Evolutionary conservation across 2,888 invertebrate species (phyloP), one percentile per base, ranked within the genome.

Genomic region (Antitype chi): DNA sequence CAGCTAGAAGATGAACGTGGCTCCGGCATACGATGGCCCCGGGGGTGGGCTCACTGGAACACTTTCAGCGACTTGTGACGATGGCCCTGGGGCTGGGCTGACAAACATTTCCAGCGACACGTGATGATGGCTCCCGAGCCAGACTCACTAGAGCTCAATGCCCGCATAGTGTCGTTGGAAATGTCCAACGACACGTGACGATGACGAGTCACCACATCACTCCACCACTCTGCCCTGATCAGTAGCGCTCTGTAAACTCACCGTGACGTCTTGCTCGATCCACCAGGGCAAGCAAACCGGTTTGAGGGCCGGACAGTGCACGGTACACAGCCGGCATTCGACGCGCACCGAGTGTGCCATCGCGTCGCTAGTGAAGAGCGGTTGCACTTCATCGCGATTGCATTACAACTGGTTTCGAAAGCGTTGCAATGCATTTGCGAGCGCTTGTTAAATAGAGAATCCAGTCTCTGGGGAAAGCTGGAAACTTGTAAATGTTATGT

Each of bases 351-450:
- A 59, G 43, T 63, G 76, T 60, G 70, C 64, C 64, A 1, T 23
- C 11, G 11, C 66, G 2, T 23, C 11, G 11, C 66, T 76, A 70
- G 70, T 73, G 69, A 70, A 80, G 53, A 64, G 79, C 59, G 53
- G 1, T 47, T 57, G 62, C 49, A 38, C 64, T 76, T 49, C 64
- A 59, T 38, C 1, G 64, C 17, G 64, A 59, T 72, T 38, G 57
- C 72, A 69, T 76, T 69, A 72, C 25, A 63, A 53, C 62, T 53
- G 72, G 49, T 20, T 53, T 15, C 25, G 64, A 59, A 23, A 57
- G 25, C 52, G n/a, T 52, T 32, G 47, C 59, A 20, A 53, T 63
- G 38, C 17, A 25, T 59, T 38, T 38, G 32, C 57, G 68, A 75
- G 62, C 64, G 64, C 59, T 63, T 55, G 38, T 25, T 68, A 47